Evolutionary conservation across 2,113 vertebrate genomes (phyloP), one percentile per base, ranked within the genome.

Genomic region (Oryzias javanicus): DNA sequence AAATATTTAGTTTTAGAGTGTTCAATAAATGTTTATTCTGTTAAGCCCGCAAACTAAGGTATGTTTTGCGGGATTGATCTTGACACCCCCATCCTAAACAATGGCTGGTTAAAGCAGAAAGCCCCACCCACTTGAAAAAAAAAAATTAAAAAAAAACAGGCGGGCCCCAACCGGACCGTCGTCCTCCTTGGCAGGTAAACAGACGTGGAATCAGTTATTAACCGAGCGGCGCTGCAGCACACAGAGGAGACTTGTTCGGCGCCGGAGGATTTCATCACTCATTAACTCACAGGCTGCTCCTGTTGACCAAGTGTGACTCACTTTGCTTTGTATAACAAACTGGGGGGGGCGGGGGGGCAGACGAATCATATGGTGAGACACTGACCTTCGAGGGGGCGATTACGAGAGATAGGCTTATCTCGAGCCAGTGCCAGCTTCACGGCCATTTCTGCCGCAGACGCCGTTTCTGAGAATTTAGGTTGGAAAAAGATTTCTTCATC

Each of bases 251-350:
- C 76, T 86, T 85, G 83, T 88, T 74, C 56, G 1, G 60, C 14
- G 58, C 73, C 75, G 16, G 60, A 82, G 65, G 74, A 58, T 60
- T 81, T 73, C 58, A 61, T 87, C 85, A 89, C 62, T 89, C 80
- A 91, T 91, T 91, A 90, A 91, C 90, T 76, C 78, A 61, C 62
- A 83, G 57, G 51, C 80, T 62, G 52, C 68, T 68, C 35, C 62
- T 86, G 88, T 87, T 85, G 80, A 85, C 85, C 74, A 82, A 73
- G 86, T 71, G 74, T 86, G 86, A 88, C 72, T 86, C 82, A 84
- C 71, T 60, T 35, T 6, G 72, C 74, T 86, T 77, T 79, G 80
- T 75, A 81, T 25, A 77, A 84, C 67, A 64, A 79, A 65, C 35
- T 35, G 35, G 10, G 55, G 71, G 74, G 35, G 10, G 55, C 71